A percentile compares a stretch with the other conserved stretches of the same genome.
Conservation (phyloP, 2,113 vertebrate genomes). For the Bungarus multicinctus region DNA sequence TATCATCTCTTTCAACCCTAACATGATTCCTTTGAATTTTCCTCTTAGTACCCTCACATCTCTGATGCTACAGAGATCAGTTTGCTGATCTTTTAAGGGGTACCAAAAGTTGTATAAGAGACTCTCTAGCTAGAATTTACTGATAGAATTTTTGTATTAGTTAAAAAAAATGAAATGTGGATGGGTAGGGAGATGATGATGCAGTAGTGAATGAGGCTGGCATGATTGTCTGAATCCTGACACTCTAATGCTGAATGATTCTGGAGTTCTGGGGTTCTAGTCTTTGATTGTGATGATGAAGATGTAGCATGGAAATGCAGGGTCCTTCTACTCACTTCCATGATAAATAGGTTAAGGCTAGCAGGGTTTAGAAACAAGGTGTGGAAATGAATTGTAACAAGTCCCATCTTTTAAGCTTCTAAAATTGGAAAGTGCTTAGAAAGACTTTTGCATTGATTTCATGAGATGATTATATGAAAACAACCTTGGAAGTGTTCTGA, state of each 20-base stretch:
- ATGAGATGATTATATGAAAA: slow-evolving; percentile 26
- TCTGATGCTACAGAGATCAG: background rate
- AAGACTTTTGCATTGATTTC: slow-evolving; percentile 27
- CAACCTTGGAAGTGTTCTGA: slow-evolving; percentile 6
- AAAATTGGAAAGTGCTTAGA: slow-evolving; percentile 1
- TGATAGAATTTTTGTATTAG: background rate
- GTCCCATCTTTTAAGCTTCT: background rate
- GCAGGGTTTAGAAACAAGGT: background rate
- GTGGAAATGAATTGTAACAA: background rate
- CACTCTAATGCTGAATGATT: background rate
- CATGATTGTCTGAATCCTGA: background rate
- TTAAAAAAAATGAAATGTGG: background rate
- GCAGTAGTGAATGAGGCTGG: background rate
- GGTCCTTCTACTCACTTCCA: background rate
- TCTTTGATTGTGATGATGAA: background rate
- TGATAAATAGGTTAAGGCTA: background rate
- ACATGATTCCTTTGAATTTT: background rate
- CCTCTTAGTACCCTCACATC: background rate
- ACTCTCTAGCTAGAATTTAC: background rate
- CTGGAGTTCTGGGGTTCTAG: background rate
- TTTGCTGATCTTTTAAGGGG: background rate
- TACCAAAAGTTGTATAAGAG: background rate
- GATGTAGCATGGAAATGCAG: background rate
- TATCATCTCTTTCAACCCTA: background rate
- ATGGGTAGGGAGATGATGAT: background rate